Evolutionary conservation across 2,888 invertebrate species (phyloP).

Genomic region (Drosophila quasianomalipes): DNA sequence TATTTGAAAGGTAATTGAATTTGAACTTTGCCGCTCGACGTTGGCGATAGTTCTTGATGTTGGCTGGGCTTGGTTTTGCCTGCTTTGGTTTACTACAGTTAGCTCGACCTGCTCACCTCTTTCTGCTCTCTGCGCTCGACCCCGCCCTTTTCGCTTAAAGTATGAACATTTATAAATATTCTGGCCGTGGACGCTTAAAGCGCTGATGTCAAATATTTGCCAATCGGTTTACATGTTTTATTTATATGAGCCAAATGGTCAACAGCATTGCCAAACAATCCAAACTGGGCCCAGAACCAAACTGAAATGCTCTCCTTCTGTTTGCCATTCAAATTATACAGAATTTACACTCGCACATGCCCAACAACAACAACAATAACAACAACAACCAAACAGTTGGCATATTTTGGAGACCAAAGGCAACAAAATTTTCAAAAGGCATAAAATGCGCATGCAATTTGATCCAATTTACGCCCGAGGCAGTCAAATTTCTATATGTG

Average conservation of each 20-base stretch:
- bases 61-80: slow-evolving; percentile 23
- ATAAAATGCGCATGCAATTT: slow-evolving; percentile 55
- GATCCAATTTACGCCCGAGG: slow-evolving; percentile 26
- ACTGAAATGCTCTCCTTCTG: slow-evolving; percentile 30
- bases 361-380: slow-evolving; percentile 25
- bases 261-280: slow-evolving; percentile 60
- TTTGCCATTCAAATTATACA: slow-evolving; percentile 77
- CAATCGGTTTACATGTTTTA: slow-evolving; percentile 77
- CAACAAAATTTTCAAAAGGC: slow-evolving; percentile 43
- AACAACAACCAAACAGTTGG: slow-evolving; percentile 24
- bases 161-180: slow-evolving; percentile 25
- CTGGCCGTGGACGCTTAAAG: slow-evolving; percentile 61
- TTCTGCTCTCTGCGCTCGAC: neutral
- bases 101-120: neutral
- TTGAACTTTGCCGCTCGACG: slow-evolving; percentile 77
- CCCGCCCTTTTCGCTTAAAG: slow-evolving; percentile 54
- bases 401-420: slow-evolving; percentile 57
- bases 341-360: slow-evolving; percentile 48
- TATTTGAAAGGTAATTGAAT: slow-evolving; percentile 82
- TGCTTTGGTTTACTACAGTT: slow-evolving; percentile 9
- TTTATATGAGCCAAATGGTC: slow-evolving; percentile 77
- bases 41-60: slow-evolving; percentile 59
- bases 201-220: slow-evolving; percentile 68
- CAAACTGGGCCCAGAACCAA: slow-evolving; percentile 22
- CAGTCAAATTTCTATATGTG: neutral